Conservation (phyloP, 2,113 vertebrate genomes). For the Scalopus aquaticus region DNA sequence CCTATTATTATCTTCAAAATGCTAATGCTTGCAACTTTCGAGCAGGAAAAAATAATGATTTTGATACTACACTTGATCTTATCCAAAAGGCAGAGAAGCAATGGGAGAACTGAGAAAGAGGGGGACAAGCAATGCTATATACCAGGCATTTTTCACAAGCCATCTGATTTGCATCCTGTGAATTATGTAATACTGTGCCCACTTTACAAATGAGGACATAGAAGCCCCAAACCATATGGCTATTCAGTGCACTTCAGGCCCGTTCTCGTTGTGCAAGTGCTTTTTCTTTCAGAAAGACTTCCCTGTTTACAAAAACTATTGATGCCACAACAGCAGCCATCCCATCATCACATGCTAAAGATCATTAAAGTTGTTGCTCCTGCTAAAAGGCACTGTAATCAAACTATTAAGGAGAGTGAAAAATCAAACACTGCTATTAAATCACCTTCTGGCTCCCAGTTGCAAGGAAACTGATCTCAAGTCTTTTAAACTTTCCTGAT, state of each 20-base stretch:
- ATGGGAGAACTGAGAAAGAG: background rate
- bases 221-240: background rate
- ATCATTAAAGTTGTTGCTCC: background rate
- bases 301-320: background rate
- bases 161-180: background rate
- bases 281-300: background rate
- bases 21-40: background rate
- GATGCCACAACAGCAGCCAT: background rate
- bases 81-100: too few relatives aligned
- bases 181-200: background rate
- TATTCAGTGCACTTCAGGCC: background rate
- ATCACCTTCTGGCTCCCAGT: background rate
- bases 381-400: constrained; percentile 33
- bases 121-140: background rate
- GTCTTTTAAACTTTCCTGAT: background rate
- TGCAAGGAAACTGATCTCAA: background rate
- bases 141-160: background rate
- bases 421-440: background rate
- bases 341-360: constrained; percentile 10
- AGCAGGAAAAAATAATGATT: background rate
- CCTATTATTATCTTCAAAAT: background rate
- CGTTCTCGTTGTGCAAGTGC: background rate
- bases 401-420: background rate
- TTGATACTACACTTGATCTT: background rate
- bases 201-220: background rate